Evolutionary conservation across 1,140 invertebrate genomes (phyloP), one percentile per base, ranked within the genome.

Genomic region (Cyclina sinensis): DNA sequence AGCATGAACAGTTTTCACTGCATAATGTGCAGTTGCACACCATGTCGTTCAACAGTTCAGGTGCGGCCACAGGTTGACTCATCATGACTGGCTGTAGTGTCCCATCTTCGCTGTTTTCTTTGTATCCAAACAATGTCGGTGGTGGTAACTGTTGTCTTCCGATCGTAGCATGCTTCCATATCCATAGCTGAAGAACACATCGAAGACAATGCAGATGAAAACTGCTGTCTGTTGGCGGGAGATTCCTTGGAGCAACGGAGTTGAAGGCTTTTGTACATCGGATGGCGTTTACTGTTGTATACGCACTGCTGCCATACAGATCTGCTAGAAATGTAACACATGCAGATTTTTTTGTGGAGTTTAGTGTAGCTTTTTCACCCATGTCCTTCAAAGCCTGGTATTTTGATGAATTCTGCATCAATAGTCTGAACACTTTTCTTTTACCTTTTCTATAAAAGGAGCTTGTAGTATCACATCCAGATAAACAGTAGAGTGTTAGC

Each of bases 11-110:
- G 7, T 7, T 65, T 65, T 65, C 59, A n/a, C 59, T 65, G 30
- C 59, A 65, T 65, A 65, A 11, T 65, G 7, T n/a, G n/a, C 21
- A 65, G 11, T n/a, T 32, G 21, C 59, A 65, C 5, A 65, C 59
- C 9, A 65, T 7, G 59, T 65, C 59, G 21, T 65, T 65, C 59
- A 65, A 65, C n/a, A 65, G 59, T 65, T 65, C 59, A 7, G 59
- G 30, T 21, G 59, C 59, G n/a, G 59, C 59, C 11, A 9, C 59
- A 11, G 59, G 7, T n/a, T 65, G 59, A 65, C 21, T 65, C 59
- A 65, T 65, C 59, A 65, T 65, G 7, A 11, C n/a, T 7, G 21
- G 59, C 30, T n/a, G 7, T 32, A 65, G 5, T n/a, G n/a, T n/a
- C 59, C 59, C 21, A 21, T 65, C 21, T 21, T 65, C 59, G 59